These are phyloP conservation scores for Drosophila pachea DNA, from an alignment of 1,140 invertebrate species.

Conservation along the genomic window DNA sequence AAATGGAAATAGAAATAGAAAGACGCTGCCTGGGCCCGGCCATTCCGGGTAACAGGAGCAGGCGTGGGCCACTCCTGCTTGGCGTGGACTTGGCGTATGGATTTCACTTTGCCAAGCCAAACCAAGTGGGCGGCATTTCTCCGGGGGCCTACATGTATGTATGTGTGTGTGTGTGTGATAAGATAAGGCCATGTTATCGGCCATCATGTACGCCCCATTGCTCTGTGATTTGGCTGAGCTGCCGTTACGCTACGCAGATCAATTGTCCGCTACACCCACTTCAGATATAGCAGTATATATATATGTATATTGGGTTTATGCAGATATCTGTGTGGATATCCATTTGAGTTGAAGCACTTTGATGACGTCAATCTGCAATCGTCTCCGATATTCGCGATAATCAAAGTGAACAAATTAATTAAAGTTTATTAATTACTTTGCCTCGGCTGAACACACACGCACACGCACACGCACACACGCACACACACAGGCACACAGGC, in stretches of 20 bases:
- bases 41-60: too few species aligned
- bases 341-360: background rate
- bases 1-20: too few species aligned
- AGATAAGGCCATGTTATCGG: conserved; percentile 12
- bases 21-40: too few species aligned
- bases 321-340: background rate
- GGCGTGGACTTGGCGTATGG: background rate
- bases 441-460: background rate
- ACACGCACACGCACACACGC: too few species aligned
- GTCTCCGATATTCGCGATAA: background rate
- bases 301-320: background rate
- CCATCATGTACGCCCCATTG: conserved; percentile 40
- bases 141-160: background rate
- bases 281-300: background rate
- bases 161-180: conserved; percentile 21
- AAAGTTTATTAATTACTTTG: conserved; percentile 10
- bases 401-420: conserved; percentile 3
- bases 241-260: conserved; percentile 53
- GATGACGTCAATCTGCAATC: conserved; percentile 25
- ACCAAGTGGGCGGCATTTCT: conserved; percentile 29
- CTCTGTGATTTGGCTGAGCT: conserved; percentile 33
- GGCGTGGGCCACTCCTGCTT: too few species aligned
- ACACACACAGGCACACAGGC: too few species aligned
- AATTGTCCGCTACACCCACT: conserved; percentile 10
- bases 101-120: conserved; percentile 3